Percentiles rank a stretch among this genome's conserved stretches.
These are phyloP conservation scores for Luperina nickerlii DNA, from an alignment of 2,888 invertebrate genomes.

Conservation along the genomic window DNA sequence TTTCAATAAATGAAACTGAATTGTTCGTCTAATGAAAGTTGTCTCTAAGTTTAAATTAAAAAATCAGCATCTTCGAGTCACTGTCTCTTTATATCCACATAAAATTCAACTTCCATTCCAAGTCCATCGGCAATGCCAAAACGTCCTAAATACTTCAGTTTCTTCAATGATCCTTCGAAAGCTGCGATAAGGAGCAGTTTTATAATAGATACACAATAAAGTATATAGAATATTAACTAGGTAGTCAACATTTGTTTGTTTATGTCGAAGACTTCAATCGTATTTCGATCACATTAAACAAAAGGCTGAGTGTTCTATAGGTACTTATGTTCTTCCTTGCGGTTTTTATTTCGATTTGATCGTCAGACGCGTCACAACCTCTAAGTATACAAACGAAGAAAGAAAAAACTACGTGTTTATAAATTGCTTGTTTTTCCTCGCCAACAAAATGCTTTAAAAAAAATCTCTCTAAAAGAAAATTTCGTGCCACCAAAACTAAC, in stretches of 20 bases:
- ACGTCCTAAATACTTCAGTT: background rate
- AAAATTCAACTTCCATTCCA: conserved; percentile 8
- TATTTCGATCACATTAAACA: background rate
- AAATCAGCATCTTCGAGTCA: background rate
- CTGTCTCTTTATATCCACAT: conserved; percentile 7
- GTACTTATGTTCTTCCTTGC: background rate
- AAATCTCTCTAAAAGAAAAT: background rate
- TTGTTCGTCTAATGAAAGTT: conserved; percentile 7
- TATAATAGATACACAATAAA: background rate
- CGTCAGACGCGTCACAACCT: background rate
- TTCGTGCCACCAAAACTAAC: background rate
- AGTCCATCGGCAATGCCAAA: background rate
- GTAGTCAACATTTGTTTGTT: background rate
- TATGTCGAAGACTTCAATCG: background rate
- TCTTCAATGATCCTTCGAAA: conserved; percentile 1
- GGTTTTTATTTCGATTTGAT: background rate
- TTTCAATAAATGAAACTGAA: conserved; percentile 8
- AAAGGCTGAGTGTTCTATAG: background rate
- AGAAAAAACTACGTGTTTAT: background rate
- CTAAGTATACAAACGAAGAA: background rate
- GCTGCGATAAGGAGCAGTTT: background rate
- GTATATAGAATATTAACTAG: background rate
- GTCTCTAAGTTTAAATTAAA: background rate
- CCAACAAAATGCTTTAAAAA: background rate
- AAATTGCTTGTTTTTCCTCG: background rate